A percentile compares a stretch with the other conserved stretches of the same genome.
Evolutionary conservation across 2,113 vertebrate species (phyloP).

Genomic region (Crotalus viridis): DNA sequence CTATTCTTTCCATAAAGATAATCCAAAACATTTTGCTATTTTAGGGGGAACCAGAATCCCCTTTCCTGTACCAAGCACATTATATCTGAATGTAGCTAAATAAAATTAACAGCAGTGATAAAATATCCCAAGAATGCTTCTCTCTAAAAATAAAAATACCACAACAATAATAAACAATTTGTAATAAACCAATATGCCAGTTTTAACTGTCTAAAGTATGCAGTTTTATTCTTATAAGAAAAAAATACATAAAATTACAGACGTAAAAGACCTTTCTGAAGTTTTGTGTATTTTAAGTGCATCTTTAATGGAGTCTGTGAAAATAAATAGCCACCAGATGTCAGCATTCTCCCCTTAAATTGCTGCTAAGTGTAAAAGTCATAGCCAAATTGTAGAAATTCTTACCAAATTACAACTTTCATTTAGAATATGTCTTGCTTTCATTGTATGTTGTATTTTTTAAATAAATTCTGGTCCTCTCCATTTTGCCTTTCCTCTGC

Average conservation of each 20-base stretch:
- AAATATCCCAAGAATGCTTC: background rate
- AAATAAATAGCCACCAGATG: conserved; percentile 37
- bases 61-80: background rate
- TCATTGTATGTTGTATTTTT: background rate
- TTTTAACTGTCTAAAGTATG: background rate
- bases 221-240: background rate
- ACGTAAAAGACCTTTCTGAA: background rate
- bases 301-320: background rate
- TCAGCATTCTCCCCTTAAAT: conserved; percentile 1
- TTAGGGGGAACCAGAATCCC: background rate
- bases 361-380: background rate
- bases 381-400: background rate
- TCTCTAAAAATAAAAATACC: background rate
- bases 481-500: background rate
- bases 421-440: background rate
- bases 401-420: background rate
- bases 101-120: background rate
- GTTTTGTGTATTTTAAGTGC: background rate
- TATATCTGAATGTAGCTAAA: background rate
- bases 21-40: background rate
- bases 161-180: background rate
- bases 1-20: background rate
- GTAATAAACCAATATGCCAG: background rate
- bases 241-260: background rate
- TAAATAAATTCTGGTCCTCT: background rate